Evolutionary conservation across 2,797 vertebrate genomes (phyloP), one percentile per base, ranked within the genome.

Genomic region (Gephyroberyx darwinii): DNA sequence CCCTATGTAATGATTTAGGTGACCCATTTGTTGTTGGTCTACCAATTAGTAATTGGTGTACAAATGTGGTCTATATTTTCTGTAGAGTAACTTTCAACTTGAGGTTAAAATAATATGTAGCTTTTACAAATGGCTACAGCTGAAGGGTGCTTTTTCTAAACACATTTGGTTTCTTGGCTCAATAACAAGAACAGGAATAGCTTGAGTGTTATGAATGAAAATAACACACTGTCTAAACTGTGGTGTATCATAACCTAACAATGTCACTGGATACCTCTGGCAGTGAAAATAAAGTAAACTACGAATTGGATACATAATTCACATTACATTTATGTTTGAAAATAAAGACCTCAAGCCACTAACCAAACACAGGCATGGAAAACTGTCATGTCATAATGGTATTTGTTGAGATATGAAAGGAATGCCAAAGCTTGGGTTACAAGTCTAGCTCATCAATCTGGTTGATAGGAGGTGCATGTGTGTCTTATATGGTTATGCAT

Each of bases 321-420:
- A 90, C 82, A 71, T 77, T 73, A 78, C 77, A 78, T 92, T 89
- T 86, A 63, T 71, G 85, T 84, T 87, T 78, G 76, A 82, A 87
- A 85, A 89, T 74, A 81, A 86, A 86, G 72, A 78, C 71, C 64
- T 81, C 60, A 1, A 74, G 75, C 60, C 65, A n/a, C 41, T 69
- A 82, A 89, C 89, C 88, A 88, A 93, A 94, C 88, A 86, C 80
- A 90, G 91, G 70, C 90, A 90, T 71, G 89, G 90, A 92, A 91
- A 84, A 79, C 67, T 70, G 65, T 79, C 65, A 80, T 75, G 81
- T 86, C 83, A 64, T 64, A 12, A n/a, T 51, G 78, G 75, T 77
- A 87, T 91, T 82, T 77, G 80, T 48, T 62, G 70, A 71, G 78
- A 84, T 84, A 89, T 87, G 90, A 88, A 86, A 84, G 78, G 84